phyloP scores from a whole-genome alignment of 1,140 invertebrate species.

The Drosophila melanogaster region DNA sequence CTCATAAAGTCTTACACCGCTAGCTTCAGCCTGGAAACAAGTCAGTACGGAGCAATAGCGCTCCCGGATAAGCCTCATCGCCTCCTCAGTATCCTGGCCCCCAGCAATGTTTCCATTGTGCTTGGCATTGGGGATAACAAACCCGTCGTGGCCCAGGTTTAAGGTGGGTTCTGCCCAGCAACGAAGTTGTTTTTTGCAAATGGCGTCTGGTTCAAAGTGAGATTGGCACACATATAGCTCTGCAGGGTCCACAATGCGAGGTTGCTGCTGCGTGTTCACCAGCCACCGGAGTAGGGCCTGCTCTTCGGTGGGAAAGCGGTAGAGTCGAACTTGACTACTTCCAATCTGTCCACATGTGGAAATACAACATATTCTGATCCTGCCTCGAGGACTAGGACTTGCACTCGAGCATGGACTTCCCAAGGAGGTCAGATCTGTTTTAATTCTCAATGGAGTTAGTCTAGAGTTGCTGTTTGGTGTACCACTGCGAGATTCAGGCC shows the following conservation, averaged over 20 bases:
- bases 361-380: conserved; percentile 64
- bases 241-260: conserved; percentile 48
- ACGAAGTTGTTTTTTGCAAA: conserved; percentile 63
- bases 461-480: neutral
- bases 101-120: conserved; percentile 66
- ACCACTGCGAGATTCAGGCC: neutral
- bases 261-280: conserved; percentile 63
- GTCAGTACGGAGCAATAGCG: conserved; percentile 69
- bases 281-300: conserved; percentile 63
- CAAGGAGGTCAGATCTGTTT: conserved; percentile 39
- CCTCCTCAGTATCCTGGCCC: conserved; percentile 37
- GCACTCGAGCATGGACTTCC: conserved; percentile 51
- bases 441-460: conserved; percentile 30
- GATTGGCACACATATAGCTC: conserved; percentile 62
- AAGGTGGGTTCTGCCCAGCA: conserved; percentile 72
- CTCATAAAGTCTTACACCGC: conserved; percentile 42
- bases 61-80: conserved; percentile 59
- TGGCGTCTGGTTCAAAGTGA: conserved; percentile 73
- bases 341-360: conserved; percentile 48
- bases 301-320: conserved; percentile 56
- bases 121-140: conserved; percentile 60
- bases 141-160: conserved; percentile 64
- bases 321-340: conserved; percentile 46
- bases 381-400: conserved; percentile 58
- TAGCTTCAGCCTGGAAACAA: conserved; percentile 56